Evolutionary conservation across 2,888 invertebrate species (phyloP).

Genomic region (Ormia ochracea): DNA sequence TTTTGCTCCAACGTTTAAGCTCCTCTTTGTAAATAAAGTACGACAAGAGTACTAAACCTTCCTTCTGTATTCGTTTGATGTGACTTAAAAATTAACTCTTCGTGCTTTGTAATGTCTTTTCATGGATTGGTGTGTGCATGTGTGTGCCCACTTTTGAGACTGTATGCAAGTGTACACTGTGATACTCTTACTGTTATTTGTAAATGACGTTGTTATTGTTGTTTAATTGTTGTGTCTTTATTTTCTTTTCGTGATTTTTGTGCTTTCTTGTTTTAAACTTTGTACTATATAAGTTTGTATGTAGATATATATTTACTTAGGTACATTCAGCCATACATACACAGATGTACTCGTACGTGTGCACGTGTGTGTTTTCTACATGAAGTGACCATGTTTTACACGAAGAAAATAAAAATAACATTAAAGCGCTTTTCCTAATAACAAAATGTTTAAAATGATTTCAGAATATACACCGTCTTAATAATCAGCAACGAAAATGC

Average conservation of each 20-base stretch:
- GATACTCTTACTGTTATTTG: constrained; percentile 35
- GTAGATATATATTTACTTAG: neutral
- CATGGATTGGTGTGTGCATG: too few relatives aligned
- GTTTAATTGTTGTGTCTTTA: constrained; percentile 55
- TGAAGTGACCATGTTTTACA: constrained; percentile 6
- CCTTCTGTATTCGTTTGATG: neutral
- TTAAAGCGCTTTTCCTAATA: neutral
- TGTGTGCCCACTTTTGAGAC: too few relatives aligned
- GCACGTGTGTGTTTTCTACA: neutral
- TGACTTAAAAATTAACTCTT: constrained; percentile 20
- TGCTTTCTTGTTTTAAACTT: constrained; percentile 49
- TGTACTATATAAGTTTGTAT: constrained; percentile 8
- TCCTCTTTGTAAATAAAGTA: constrained; percentile 31
- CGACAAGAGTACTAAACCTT: constrained; percentile 25
- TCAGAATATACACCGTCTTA: too few relatives aligned
- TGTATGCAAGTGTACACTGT: too few relatives aligned
- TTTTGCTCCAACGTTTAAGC: constrained; percentile 4
- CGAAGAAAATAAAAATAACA: neutral
- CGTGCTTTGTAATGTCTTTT: neutral
- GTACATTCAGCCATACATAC: neutral
- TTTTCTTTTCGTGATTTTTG: constrained; percentile 56
- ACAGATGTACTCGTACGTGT: too few relatives aligned
- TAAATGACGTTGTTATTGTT: constrained; percentile 40
- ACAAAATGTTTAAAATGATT: too few relatives aligned
- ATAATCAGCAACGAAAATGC: too few relatives aligned